Conservation (phyloP, 2,113 vertebrate species). For the Pontoporia blainvillei region DNA sequence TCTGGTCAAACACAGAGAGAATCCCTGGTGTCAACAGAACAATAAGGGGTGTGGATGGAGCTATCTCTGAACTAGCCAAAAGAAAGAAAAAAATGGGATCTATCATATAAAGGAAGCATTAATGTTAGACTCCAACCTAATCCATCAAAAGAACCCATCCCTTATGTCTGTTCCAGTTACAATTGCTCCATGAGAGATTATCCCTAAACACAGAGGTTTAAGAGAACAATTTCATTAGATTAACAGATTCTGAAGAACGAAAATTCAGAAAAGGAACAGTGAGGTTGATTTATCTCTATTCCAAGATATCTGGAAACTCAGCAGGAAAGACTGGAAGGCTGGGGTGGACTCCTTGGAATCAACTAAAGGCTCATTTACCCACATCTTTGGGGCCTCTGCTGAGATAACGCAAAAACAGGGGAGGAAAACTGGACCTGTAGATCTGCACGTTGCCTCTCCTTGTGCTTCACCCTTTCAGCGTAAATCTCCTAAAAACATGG, state of each 20-base stretch:
- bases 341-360: not conserved
- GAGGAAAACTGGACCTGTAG: not conserved
- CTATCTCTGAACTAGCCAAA: not conserved
- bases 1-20: not conserved
- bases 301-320: not conserved
- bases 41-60: not conserved
- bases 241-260: not conserved
- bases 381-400: not conserved
- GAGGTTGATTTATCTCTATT: not conserved
- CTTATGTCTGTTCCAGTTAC: not conserved
- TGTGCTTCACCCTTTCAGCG: not conserved
- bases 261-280: not conserved
- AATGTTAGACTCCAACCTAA: not conserved
- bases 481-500: not conserved
- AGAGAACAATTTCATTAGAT: not conserved
- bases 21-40: not conserved
- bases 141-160: not conserved
- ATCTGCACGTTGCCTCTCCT: not conserved
- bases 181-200: not conserved
- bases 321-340: not conserved
- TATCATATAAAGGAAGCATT: not conserved
- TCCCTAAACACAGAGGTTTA: not conserved
- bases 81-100: not conserved
- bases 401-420: not conserved
- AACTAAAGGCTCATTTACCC: not conserved